Evolutionary conservation across 2,888 invertebrate genomes (phyloP), one percentile per base, ranked within the genome.

Genomic region (Heliconius ethilla): DNA sequence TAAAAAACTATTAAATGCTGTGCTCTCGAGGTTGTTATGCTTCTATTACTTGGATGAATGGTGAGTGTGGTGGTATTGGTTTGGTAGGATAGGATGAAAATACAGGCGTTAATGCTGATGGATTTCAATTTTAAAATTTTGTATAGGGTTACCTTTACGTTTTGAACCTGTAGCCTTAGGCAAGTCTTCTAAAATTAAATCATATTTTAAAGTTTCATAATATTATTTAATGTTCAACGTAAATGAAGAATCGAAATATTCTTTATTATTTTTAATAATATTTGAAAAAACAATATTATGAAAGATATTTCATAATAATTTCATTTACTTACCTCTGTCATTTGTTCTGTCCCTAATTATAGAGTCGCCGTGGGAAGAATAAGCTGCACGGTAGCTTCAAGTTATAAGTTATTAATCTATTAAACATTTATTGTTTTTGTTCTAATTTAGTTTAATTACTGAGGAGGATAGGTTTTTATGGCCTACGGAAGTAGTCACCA

Each of bases 341-440:
- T 69, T 69, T 69, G 40, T 40, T 40, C 25, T 69, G 15, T 9
- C 15, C 15, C 5, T 69, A 69, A 69, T 69, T 69, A 69, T 40
- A 69, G 40, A 69, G 25, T 18, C 2, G 25, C 69, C 40, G 69
- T 69, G 69, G 69, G 69, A 69, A 69, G 40, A 40, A 69, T 69
- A 69, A 69, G 69, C 40, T 69, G 69, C 25, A 25, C 69, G 18
- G 7, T 7, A 15, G 7, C 9, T 45, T 25, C 45, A 40, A 69
- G 69, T 69, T 40, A 67, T 37, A 67, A 25, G 40, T 18, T 51
- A 40, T 40, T 40, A 40, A 40, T 2, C 40, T 37, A 15, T 40
- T 25, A 45, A 45, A 9, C 25, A 7, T 27, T 63, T 27, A 18
- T 63, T 1, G 7, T 15, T 27, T 63, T 59, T 59, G n/a, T 59